Percentiles rank a stretch among this genome's conserved stretches.
Conservation (phyloP, 2,113 vertebrate species). For the Stegostoma tigrinum region DNA sequence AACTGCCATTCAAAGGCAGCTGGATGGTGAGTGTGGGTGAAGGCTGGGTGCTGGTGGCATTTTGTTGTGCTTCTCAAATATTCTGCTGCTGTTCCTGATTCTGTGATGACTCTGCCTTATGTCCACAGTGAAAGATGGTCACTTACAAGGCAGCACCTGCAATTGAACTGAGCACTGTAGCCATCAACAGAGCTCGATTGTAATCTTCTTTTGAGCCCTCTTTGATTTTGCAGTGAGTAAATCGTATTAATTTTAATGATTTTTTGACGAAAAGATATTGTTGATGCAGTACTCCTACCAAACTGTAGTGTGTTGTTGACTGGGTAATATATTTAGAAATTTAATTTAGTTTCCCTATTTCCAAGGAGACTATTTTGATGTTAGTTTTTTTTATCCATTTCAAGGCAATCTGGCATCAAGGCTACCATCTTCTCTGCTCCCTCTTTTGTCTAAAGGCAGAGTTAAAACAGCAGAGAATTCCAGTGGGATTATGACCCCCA, state of each 20-base stretch:
- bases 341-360: background rate
- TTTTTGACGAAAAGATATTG: background rate
- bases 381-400: background rate
- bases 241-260: background rate
- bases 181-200: background rate
- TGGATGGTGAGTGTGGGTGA: background rate
- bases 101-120: background rate
- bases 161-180: background rate
- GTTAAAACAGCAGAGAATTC: too few relatives aligned
- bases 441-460: background rate
- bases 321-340: background rate
- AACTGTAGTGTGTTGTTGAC: background rate
- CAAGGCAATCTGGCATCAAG: background rate
- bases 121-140: background rate
- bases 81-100: too few relatives aligned
- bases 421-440: too few relatives aligned
- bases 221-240: background rate
- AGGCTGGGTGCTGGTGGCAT: background rate
- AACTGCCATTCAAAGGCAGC: background rate
- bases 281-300: background rate
- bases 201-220: background rate
- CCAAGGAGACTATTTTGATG: background rate
- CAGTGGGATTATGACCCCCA: too few relatives aligned
- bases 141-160: background rate
- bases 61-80: background rate